Conservation (phyloP, 2,888 invertebrate genomes). For the Cryptophagus acutangulus region DNA sequence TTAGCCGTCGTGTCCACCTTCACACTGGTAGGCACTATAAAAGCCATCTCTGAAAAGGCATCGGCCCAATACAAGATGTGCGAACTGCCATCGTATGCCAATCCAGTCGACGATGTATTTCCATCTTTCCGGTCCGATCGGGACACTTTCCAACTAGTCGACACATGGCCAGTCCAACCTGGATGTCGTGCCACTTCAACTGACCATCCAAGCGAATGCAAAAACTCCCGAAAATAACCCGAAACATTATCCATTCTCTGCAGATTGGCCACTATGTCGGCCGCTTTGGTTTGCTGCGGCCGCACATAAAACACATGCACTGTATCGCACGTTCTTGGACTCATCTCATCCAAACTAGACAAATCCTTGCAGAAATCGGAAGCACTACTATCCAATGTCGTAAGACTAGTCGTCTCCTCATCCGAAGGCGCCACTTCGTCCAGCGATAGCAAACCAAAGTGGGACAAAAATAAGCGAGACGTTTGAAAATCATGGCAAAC, state of each 20-base stretch:
- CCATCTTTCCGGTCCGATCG: background rate
- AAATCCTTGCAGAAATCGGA: conserved; percentile 75
- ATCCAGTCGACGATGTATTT: background rate
- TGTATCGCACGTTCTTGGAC: conserved; percentile 83
- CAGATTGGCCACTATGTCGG: conserved; percentile 73
- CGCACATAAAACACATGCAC: conserved; percentile 92
- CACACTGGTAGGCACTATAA: conserved; percentile 73
- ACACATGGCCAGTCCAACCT: conserved; percentile 87
- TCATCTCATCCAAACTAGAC: conserved; percentile 77
- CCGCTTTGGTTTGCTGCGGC: conserved; percentile 71
- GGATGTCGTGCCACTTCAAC: conserved; percentile 81
- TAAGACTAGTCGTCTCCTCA: too few species aligned
- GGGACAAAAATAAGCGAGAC: conserved; percentile 88
- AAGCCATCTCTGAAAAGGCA: conserved; percentile 89
- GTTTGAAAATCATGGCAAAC: conserved; percentile 93
- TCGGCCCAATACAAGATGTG: conserved; percentile 94
- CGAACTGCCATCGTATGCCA: conserved; percentile 73
- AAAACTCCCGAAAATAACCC: conserved; percentile 54
- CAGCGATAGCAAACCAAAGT: conserved; percentile 85
- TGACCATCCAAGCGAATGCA: conserved; percentile 79
- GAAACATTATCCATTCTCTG: conserved; percentile 49
- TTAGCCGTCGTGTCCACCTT: conserved; percentile 31
- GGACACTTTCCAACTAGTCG: conserved; percentile 69
- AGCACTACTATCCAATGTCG: conserved; percentile 65
- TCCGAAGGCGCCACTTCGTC: conserved; percentile 26